phyloP scores from a whole-genome alignment of 92 coral and sea anemone genomes.

The Palythoa heliodiscus region DNA sequence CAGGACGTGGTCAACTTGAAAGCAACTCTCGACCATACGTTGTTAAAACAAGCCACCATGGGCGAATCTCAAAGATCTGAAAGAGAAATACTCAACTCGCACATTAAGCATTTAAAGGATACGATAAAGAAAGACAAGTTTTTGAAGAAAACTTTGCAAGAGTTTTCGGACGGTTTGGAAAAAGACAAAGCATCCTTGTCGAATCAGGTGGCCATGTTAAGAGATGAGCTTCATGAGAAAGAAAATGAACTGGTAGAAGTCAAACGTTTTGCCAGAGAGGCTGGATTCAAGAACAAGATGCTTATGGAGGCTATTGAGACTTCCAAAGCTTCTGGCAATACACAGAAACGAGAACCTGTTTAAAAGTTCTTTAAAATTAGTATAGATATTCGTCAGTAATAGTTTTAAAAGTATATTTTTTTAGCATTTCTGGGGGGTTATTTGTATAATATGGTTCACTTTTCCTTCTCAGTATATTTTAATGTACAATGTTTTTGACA shows the following conservation, averaged over 20 bases:
- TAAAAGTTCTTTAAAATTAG: background rate
- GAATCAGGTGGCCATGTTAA: background rate
- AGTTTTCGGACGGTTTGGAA: slow-evolving; percentile 9
- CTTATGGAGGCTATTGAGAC: slow-evolving; percentile 17
- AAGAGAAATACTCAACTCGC: slow-evolving; percentile 6
- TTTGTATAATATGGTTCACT: background rate
- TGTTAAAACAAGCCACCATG: background rate
- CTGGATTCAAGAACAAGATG: slow-evolving; percentile 25
- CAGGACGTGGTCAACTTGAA: slow-evolving; percentile 1
- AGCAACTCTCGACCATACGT: background rate
- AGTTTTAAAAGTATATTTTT: background rate
- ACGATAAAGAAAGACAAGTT: slow-evolving; percentile 21
- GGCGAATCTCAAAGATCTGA: slow-evolving; percentile 10
- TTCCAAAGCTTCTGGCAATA: background rate
- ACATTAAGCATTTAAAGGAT: background rate
- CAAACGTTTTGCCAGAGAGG: slow-evolving; percentile 34
- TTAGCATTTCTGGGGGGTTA: background rate
- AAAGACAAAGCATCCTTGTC: slow-evolving; percentile 12
- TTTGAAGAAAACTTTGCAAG: slow-evolving; percentile 21
- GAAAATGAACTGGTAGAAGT: slow-evolving; percentile 16
- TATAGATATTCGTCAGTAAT: background rate
- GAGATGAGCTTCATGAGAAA: slow-evolving; percentile 20
- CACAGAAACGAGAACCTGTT: slow-evolving; percentile 9
- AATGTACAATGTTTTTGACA: no score
- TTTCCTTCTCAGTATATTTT: no score